Evolutionary conservation across 2,797 vertebrate species (phyloP).

Genomic region (Cossypha polioptera): DNA sequence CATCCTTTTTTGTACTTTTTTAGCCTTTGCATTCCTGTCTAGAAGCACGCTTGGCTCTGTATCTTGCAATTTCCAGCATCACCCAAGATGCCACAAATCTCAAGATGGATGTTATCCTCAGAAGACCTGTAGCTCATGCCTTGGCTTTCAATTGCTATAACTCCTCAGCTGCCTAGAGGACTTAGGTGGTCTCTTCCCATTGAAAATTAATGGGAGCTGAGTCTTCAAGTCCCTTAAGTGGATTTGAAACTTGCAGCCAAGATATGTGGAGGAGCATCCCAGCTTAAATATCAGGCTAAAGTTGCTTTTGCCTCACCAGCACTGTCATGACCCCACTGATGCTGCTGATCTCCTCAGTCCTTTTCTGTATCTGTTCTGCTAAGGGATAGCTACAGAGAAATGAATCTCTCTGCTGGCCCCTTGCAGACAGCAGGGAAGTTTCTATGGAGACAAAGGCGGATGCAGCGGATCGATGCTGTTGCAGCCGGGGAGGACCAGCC

Average conservation of each 20-base stretch:
- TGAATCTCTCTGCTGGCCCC: not conserved
- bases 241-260: conserved; percentile 27
- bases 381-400: not conserved
- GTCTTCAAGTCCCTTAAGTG: conserved; percentile 45
- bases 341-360: not conserved
- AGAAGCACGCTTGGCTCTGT: not conserved
- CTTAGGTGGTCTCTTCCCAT: not conserved
- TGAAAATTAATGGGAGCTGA: conserved; percentile 40
- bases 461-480: accelerated
- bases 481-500: not conserved
- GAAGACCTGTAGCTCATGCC: not conserved
- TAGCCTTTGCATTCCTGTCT: not conserved
- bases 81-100: conserved; percentile 7
- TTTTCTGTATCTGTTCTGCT: not conserved
- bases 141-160: not conserved
- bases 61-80: not conserved
- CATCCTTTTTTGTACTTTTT: not conserved
- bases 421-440: not conserved
- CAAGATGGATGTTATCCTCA: conserved; percentile 29
- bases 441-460: not conserved
- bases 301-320: not conserved
- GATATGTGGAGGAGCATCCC: not conserved
- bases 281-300: not conserved
- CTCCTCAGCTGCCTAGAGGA: not conserved
- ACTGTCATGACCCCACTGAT: not conserved